Percentiles rank a stretch among this genome's conserved stretches.
These are phyloP conservation scores for Drosophila nikananu DNA, from an alignment of 1,140 invertebrate species.

Conservation along the genomic window DNA sequence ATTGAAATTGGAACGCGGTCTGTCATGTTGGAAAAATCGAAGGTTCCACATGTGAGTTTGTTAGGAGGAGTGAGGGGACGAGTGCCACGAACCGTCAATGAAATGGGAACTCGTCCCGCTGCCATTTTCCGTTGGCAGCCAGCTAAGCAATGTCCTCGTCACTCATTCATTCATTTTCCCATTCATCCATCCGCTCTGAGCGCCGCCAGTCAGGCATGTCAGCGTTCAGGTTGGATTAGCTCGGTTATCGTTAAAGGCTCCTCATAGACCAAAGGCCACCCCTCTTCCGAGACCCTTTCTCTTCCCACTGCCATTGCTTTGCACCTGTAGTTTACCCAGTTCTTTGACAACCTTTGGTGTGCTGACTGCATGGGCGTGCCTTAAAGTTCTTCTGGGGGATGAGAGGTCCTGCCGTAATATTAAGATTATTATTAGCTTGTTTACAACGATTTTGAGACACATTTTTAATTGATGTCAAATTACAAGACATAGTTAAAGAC, in stretches of 20 bases:
- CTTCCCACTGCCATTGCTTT: neutral
- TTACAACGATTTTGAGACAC: neutral
- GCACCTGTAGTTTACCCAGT: conserved; percentile 24
- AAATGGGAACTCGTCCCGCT: conserved; percentile 26
- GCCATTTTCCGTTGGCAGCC: conserved; percentile 14
- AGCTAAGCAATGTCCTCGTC: conserved; percentile 29
- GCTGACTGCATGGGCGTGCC: conserved; percentile 3
- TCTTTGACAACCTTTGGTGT: conserved; percentile 26
- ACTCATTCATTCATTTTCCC: conserved; percentile 39
- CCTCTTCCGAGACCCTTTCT: neutral
- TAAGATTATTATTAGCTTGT: neutral
- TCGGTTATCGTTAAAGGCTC: conserved; percentile 17
- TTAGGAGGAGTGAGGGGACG: neutral
- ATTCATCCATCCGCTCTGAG: conserved; percentile 36
- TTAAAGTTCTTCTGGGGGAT: no score
- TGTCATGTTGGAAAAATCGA: conserved; percentile 49
- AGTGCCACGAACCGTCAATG: conserved; percentile 9
- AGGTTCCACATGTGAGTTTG: conserved; percentile 24
- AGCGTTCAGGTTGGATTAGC: conserved; percentile 45
- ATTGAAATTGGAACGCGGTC: conserved; percentile 45
- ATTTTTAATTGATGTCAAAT: neutral
- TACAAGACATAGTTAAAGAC: neutral
- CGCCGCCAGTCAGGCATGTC: conserved; percentile 44
- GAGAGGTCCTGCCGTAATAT: neutral
- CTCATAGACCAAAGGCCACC: neutral